Evolutionary conservation across 1,140 invertebrate species (phyloP).

Genomic region (Stenopsyche tienmushanensis): DNA sequence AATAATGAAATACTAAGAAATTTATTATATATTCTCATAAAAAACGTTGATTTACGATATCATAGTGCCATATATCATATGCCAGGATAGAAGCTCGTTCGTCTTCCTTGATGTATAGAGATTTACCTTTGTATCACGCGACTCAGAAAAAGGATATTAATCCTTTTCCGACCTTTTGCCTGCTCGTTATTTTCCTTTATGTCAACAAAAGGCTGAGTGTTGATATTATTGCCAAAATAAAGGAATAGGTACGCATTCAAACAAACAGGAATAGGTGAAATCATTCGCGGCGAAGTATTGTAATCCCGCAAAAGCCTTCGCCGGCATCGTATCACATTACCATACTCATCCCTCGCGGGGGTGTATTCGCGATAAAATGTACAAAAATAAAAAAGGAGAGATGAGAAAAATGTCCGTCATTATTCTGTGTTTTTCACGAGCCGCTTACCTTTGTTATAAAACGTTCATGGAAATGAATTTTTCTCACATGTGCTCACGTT

Average conservation of each 20-base stretch:
- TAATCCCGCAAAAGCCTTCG: not conserved
- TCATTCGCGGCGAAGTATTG: not conserved
- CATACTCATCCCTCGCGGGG: not conserved
- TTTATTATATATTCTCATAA: no score
- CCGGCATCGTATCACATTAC: not conserved
- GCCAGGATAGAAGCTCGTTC: no score
- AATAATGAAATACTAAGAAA: no score
- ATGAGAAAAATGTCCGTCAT: not conserved
- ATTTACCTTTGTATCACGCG: no score
- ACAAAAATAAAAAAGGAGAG: not conserved
- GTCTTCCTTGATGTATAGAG: no score
- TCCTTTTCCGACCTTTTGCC: not conserved
- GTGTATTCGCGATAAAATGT: not conserved
- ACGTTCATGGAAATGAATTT: constrained; percentile 6
- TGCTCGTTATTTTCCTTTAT: not conserved
- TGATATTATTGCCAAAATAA: not conserved
- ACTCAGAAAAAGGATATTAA: no score
- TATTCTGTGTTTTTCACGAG: not conserved
- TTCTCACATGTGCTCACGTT: not conserved
- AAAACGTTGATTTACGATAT: no score
- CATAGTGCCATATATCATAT: no score
- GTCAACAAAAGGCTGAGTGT: not conserved
- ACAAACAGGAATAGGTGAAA: not conserved
- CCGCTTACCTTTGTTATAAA: not conserved
- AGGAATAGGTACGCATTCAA: not conserved